phyloP scores from a whole-genome alignment of 1,140 invertebrate species.

The Pogonomyrmex californicus region DNA sequence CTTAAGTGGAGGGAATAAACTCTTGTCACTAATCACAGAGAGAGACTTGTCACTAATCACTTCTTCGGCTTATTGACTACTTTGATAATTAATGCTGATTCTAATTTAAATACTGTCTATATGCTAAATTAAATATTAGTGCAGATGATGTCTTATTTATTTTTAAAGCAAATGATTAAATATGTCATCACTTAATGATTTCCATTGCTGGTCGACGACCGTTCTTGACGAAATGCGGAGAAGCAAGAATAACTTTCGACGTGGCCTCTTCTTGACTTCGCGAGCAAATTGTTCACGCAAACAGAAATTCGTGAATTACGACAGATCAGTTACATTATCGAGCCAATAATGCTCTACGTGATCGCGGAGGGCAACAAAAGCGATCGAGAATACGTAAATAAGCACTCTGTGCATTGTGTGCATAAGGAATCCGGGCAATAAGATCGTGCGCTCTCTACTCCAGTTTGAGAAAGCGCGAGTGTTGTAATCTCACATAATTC shows the following conservation, averaged over 20 bases:
- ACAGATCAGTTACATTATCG: slow-evolving; percentile 24
- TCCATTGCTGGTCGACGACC: not conserved
- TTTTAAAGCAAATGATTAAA: not conserved
- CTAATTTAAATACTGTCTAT: too few species aligned
- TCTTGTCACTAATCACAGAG: too few species aligned
- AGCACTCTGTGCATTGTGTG: not conserved
- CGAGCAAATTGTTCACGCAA: slow-evolving; percentile 10
- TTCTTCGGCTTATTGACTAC: not conserved
- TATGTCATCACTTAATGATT: not conserved
- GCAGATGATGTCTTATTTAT: not conserved
- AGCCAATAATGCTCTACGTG: not conserved
- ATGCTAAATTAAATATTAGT: not conserved
- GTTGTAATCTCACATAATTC: slow-evolving; percentile 61
- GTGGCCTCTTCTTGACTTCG: not conserved
- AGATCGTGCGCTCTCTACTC: slow-evolving; percentile 38
- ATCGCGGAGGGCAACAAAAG: slow-evolving; percentile 4
- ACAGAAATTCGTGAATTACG: slow-evolving; percentile 35
- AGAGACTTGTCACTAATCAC: not conserved
- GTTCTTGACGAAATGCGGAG: slow-evolving; percentile 17
- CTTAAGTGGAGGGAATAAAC: not conserved
- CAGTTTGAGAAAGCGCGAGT: slow-evolving; percentile 66
- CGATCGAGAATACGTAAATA: not conserved
- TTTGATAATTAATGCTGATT: not conserved
- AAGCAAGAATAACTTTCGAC: not conserved
- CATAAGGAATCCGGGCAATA: not conserved